These are phyloP conservation scores for Luehdorfia chinensis DNA, from an alignment of 1,140 invertebrate species.

Conservation along the genomic window DNA sequence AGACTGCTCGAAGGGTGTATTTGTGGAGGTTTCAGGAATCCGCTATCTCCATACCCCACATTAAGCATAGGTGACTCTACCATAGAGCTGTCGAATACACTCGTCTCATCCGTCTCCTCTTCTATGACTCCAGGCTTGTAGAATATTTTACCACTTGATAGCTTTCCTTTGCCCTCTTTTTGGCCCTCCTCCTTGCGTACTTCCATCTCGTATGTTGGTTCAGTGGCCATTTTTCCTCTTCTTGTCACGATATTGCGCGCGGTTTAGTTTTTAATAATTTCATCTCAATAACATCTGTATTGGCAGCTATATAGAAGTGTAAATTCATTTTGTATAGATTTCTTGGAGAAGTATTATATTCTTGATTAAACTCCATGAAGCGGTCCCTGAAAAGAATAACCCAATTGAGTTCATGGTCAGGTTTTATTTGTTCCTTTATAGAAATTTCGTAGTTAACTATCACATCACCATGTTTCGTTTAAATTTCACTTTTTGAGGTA, in stretches of 20 bases:
- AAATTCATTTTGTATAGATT: neutral
- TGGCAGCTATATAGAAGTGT: neutral
- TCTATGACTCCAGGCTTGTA: conserved; percentile 71
- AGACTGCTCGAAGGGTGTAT: conserved; percentile 61
- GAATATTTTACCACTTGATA: conserved; percentile 59
- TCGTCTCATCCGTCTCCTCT: conserved; percentile 72
- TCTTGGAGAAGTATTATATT: neutral
- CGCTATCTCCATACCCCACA: conserved; percentile 40
- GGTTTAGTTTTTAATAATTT: conserved; percentile 14
- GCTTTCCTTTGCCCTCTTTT: conserved; percentile 39
- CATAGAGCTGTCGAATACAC: conserved; percentile 61
- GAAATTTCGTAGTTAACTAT: no score
- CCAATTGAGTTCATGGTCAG: no score
- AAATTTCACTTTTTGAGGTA: no score
- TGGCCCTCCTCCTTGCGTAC: conserved; percentile 41
- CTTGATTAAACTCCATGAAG: neutral
- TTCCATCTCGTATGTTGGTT: conserved; percentile 60
- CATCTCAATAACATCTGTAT: neutral
- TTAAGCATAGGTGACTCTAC: conserved; percentile 64
- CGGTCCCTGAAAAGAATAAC: neutral
- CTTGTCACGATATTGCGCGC: conserved; percentile 35
- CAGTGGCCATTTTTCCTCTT: conserved; percentile 36
- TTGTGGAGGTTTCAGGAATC: conserved; percentile 50
- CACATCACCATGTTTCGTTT: no score
- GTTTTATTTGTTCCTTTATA: no score